Evolutionary conservation across 2,888 invertebrate genomes (phyloP), one percentile per base, ranked within the genome.

Genomic region (Yponomeuta malinellus): DNA sequence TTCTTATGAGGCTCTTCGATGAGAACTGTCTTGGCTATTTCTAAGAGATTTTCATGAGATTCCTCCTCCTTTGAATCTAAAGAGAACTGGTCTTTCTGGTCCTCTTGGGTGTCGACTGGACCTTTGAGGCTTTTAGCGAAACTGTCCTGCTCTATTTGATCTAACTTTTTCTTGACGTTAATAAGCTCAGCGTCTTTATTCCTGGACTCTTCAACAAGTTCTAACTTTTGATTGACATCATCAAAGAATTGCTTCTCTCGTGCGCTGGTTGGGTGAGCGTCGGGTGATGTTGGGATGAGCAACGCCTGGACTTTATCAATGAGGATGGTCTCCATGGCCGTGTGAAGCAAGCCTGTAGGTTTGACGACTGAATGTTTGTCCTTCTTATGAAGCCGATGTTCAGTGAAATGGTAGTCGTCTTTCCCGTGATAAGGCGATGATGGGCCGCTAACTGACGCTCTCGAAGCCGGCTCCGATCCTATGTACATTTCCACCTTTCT

Each of bases 261-360:
- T 68, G 76, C 75, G 72, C 80, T 78, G 10, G 75, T 71, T 5
- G 52, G 52, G 15, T 59, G 52, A 59, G 52, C 52, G 72, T 86
- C 86, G 23, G 91, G 89, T 43, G 88, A 85, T 37, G 90, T 81
- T 1, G 90, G 89, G 74, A 90, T 77, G 71, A 92, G 81, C 64
- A 91, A 74, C 63, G 86, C 84, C 70, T 90, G 92, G 1, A 93
- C 92, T 82, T 89, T 93, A 74, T 94, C 93, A 73, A 93, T 88
- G 10, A 93, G 83, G 72, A 94, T 93, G 65, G 93, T 93, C 78
- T 93, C 92, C 86, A 93, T 91, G 33, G 93, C 94, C 31, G 93
- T 93, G 71, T 92, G 91, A 67, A 93, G 77, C 68, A 93, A 75
- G 10, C 93, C 88, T 1, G 85, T 81, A 0, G 88, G 81, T 75